Evolutionary conservation across 2,888 invertebrate genomes (phyloP).

Genomic region (Limenitis camilla): DNA sequence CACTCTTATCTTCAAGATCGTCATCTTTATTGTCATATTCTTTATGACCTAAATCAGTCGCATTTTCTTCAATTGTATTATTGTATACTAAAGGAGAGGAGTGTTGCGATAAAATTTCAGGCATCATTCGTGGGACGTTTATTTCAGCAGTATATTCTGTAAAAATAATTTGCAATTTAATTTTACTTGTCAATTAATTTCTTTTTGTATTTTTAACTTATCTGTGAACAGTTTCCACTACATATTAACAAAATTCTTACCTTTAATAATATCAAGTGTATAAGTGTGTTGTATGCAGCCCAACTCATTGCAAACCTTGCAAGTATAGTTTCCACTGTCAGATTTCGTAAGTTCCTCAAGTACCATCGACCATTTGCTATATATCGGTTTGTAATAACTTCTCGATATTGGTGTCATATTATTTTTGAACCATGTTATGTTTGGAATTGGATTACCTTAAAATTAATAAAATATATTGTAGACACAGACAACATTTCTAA

Average conservation of each 20-base stretch:
- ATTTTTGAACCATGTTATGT: constrained; percentile 90
- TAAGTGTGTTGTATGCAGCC: constrained; percentile 86
- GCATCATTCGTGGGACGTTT: too few species aligned
- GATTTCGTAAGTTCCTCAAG: constrained; percentile 87
- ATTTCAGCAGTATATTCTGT: too few species aligned
- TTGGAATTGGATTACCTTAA: constrained; percentile 70
- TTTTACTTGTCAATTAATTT: too few species aligned
- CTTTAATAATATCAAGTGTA: constrained; percentile 73
- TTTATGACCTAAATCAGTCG: constrained; percentile 10
- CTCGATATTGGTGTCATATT: constrained; percentile 77
- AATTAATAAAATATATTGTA: background rate
- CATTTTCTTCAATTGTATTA: too few species aligned
- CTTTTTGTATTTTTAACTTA: too few species aligned
- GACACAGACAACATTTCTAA: too few species aligned
- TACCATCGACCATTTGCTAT: constrained; percentile 81
- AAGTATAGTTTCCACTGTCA: constrained; percentile 92
- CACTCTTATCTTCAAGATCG: constrained; percentile 52
- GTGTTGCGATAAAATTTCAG: too few species aligned
- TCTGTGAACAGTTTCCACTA: too few species aligned
- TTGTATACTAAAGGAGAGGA: too few species aligned
- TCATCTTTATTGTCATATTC: constrained; percentile 51
- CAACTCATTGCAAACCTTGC: constrained; percentile 86
- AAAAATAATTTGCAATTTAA: too few species aligned
- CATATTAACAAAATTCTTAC: too few species aligned
- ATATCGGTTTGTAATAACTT: constrained; percentile 78